These are phyloP conservation scores for Sceloporus tristichus DNA, from an alignment of 2,113 vertebrate genomes.

Conservation along the genomic window DNA sequence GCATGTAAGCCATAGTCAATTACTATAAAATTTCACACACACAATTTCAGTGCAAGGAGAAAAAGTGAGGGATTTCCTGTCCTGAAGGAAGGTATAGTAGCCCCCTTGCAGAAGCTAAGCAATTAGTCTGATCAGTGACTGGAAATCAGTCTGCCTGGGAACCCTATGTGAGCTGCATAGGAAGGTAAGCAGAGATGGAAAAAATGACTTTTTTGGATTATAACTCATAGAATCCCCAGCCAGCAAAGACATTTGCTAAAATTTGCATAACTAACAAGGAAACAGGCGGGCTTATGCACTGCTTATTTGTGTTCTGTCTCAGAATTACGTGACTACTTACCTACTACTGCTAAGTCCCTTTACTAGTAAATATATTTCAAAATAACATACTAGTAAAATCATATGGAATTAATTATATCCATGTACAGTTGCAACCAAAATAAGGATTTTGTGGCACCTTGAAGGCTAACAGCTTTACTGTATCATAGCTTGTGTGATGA, in stretches of 20 bases:
- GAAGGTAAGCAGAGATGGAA: too few relatives aligned
- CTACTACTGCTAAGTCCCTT: background rate
- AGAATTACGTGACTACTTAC: background rate
- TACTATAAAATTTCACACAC: slow-evolving; percentile 24
- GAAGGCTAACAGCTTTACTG: background rate
- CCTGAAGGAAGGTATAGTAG: background rate
- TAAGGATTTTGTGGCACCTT: background rate
- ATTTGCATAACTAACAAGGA: background rate
- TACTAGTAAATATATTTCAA: background rate
- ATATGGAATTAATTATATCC: background rate
- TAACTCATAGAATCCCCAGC: too few relatives aligned
- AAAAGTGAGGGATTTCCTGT: background rate
- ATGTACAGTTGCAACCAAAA: background rate
- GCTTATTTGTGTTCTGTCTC: background rate
- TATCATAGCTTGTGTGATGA: background rate
- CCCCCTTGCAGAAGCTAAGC: background rate
- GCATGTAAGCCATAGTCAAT: slow-evolving; percentile 15
- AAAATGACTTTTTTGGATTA: too few relatives aligned
- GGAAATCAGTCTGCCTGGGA: background rate
- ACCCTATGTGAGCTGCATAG: too few relatives aligned
- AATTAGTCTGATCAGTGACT: background rate
- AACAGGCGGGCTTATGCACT: background rate
- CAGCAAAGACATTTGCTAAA: background rate
- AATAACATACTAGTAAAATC: background rate
- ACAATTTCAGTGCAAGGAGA: background rate